Conservation (phyloP, 2,113 vertebrate species). For the Trematomus loennbergii region DNA sequence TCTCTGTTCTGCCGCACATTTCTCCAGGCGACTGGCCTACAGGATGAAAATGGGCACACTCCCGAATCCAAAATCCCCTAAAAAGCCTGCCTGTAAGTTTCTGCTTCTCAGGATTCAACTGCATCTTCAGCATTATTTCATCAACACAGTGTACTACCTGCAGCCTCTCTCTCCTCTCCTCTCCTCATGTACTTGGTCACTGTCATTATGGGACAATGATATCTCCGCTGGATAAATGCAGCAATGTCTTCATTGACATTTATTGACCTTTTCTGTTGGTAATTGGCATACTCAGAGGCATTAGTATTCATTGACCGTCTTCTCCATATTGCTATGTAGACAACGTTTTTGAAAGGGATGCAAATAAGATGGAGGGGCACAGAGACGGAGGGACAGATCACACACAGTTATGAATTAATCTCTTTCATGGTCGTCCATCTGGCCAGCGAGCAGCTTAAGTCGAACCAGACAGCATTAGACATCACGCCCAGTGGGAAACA, state of each 20-base stretch:
- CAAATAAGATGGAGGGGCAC: slow-evolving; percentile 23
- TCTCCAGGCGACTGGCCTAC: slow-evolving; percentile 89
- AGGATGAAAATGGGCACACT: slow-evolving; percentile 89
- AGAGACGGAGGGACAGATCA: slow-evolving; percentile 50
- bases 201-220: slow-evolving; percentile 13
- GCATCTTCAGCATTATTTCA: slow-evolving; percentile 23
- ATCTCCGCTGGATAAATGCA: slow-evolving; percentile 18
- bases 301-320: slow-evolving; percentile 49
- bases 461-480: slow-evolving; percentile 34
- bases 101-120: slow-evolving; percentile 38
- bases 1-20: slow-evolving; percentile 46
- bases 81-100: slow-evolving; percentile 91
- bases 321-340: slow-evolving; percentile 22
- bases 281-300: slow-evolving; percentile 52
- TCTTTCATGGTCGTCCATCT: slow-evolving; percentile 77
- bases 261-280: slow-evolving; percentile 41
- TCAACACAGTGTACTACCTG: slow-evolving; percentile 2
- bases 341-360: slow-evolving; percentile 51
- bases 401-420: slow-evolving; percentile 75
- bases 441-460: slow-evolving; percentile 49
- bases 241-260: slow-evolving; percentile 33
- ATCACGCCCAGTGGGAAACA: slow-evolving; percentile 4
- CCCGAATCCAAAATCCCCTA: slow-evolving; percentile 87
- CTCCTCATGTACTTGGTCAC: not conserved
- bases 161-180: not conserved